Evolutionary conservation across 2,797 vertebrate genomes (phyloP).

Genomic region (Lagothrix lagotricha): DNA sequence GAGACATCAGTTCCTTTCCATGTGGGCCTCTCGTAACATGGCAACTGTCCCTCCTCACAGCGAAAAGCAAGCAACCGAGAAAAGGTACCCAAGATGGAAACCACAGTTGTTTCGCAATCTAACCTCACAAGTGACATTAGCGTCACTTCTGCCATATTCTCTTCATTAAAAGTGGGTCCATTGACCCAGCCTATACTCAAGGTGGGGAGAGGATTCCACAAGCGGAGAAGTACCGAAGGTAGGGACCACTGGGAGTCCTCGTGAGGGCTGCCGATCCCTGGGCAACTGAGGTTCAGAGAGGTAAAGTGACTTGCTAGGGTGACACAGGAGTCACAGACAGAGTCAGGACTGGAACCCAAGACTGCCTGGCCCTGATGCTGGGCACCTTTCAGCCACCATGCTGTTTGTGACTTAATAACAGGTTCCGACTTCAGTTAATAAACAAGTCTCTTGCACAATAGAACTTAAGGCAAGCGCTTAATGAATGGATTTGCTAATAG

Average conservation of each 20-base stretch:
- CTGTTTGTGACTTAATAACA: conserved; percentile 51
- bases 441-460: conserved; percentile 45
- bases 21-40: background rate
- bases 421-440: conserved; percentile 56
- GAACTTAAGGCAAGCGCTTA: conserved; percentile 54
- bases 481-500: conserved; percentile 61
- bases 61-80: background rate
- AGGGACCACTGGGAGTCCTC: background rate
- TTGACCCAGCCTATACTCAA: background rate
- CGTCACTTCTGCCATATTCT: background rate
- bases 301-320: conserved; percentile 5
- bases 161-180: background rate
- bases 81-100: background rate
- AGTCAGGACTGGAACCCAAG: background rate
- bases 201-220: background rate
- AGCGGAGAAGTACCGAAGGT: background rate
- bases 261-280: background rate
- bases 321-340: background rate
- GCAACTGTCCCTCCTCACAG: background rate
- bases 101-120: background rate
- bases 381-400: background rate
- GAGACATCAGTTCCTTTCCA: background rate
- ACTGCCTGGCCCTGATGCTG: background rate
- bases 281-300: background rate
- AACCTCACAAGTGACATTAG: background rate